These are phyloP conservation scores for Artemia sinica DNA, from an alignment of 2,888 invertebrate genomes.

Conservation along the genomic window DNA sequence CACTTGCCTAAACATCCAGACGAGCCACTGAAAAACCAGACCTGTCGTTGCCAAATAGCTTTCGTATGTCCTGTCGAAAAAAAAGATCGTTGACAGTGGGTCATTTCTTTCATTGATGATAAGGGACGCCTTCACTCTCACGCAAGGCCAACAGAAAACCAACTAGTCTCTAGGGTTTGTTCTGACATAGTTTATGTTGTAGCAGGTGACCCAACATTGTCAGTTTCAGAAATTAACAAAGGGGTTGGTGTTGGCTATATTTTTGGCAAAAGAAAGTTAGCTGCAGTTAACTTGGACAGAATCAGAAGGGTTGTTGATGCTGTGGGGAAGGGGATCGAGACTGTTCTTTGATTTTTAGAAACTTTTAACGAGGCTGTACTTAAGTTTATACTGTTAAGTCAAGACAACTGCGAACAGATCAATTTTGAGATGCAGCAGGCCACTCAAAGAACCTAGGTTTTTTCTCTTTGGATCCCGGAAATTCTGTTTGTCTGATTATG, in stretches of 20 bases:
- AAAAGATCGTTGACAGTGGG: not conserved
- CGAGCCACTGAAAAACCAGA: not conserved
- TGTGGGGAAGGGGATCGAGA: not conserved
- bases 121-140: not conserved
- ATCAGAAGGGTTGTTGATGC: not conserved
- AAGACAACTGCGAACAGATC: not conserved
- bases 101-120: not conserved
- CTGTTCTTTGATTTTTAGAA: not conserved
- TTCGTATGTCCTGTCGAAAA: constrained; percentile 1
- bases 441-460: not conserved
- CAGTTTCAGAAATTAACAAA: too few species aligned
- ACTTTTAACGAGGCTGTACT: constrained; percentile 6
- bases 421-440: not conserved
- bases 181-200: not conserved
- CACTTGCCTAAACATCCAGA: constrained; percentile 2
- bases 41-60: not conserved
- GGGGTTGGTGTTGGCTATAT: too few species aligned
- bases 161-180: not conserved
- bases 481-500: not conserved
- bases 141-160: not conserved
- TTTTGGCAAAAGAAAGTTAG: too few species aligned
- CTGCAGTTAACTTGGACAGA: not conserved
- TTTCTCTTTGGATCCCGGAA: not conserved
- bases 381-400: not conserved
- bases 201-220: not conserved